Base-by-base conservation (phyloP, 2,888 invertebrate genomes). In the Petrolisthes manimaculis region DNA sequence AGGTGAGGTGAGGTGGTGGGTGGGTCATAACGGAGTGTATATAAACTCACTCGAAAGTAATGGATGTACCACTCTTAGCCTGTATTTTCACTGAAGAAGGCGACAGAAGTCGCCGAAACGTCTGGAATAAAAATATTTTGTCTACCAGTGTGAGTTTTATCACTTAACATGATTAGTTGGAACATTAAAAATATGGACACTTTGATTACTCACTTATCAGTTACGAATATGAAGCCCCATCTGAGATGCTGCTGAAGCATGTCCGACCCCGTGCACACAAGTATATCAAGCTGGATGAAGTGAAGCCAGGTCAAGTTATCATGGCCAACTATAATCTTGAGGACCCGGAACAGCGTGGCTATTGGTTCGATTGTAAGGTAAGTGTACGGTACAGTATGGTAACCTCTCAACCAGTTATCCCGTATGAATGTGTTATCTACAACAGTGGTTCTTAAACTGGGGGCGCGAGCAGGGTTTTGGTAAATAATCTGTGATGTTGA, bases 251-350 rank as follows among this genome's bases (percentile, higher is more conserved):
- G 88, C 93, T 95, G 91, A 93, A 94, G 80, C 94, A 94, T 89
- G 94, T 97, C 83, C 94, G 97, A 86, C 97, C 97, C 0, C 93
- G 96, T 91, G 95, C 96, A 0, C 93, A 94, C 69, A 80, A n/a
- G 51, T 83, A 74, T 14, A 51, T 91, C 12, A 18, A 21, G 12
- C 53, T 91, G n/a, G 51, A 85, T 1, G 94, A 95, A 84, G 92
- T 96, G 53, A 93, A 94, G 91, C 92, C 94, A 5, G 95, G 95
- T 0, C 94, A 95, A 91, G 94, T 92, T 84, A 95, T 97, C 9
- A 95, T 97, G 95, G 94, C 95, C 0, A 97, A 97, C 93, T 95
- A 96, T 92, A 96, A 97, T 92, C 94, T 95, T 12, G 96, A 96
- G 88, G 93, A 95, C 14, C 95, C 95, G 0, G 93, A 94, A 51